These are phyloP conservation scores for Alligator sinensis DNA, from an alignment of 2,113 vertebrate species.

Conservation along the genomic window DNA sequence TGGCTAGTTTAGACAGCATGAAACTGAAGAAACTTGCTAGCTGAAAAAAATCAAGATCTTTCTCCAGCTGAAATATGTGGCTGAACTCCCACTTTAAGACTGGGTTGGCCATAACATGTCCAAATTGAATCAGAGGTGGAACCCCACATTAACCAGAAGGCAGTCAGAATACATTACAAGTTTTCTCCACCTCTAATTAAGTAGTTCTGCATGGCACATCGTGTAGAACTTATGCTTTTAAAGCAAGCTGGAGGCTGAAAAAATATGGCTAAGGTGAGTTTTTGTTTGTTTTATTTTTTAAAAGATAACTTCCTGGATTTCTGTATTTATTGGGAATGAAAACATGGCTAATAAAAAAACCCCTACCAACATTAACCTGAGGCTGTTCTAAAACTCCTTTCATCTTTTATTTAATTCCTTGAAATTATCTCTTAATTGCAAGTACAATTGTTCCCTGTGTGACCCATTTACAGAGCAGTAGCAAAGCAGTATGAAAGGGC, in stretches of 20 bases:
- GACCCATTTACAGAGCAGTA: not conserved
- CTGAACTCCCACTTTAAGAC: not conserved
- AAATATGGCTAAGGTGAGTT: not conserved
- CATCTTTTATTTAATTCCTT: not conserved
- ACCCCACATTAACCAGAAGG: not conserved
- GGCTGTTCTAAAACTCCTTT: not conserved
- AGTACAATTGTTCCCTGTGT: not conserved
- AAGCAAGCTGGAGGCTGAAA: not conserved
- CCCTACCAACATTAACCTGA: not conserved
- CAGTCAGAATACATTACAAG: not conserved
- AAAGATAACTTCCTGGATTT: not conserved
- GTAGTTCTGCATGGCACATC: not conserved
- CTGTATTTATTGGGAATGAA: not conserved
- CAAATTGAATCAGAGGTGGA: not conserved
- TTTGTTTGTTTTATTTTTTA: not conserved
- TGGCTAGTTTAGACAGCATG: not conserved
- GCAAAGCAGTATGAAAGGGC: not conserved
- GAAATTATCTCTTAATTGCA: not conserved
- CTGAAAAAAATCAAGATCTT: not conserved
- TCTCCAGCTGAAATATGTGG: not conserved
- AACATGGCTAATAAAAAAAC: not conserved
- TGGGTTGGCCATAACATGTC: rapidly evolving
- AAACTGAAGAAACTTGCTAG: not conserved
- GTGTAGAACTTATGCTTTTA: not conserved
- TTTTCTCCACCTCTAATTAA: not conserved